phyloP scores from a whole-genome alignment of 1,140 invertebrate genomes.

The Conus ventricosus region DNA sequence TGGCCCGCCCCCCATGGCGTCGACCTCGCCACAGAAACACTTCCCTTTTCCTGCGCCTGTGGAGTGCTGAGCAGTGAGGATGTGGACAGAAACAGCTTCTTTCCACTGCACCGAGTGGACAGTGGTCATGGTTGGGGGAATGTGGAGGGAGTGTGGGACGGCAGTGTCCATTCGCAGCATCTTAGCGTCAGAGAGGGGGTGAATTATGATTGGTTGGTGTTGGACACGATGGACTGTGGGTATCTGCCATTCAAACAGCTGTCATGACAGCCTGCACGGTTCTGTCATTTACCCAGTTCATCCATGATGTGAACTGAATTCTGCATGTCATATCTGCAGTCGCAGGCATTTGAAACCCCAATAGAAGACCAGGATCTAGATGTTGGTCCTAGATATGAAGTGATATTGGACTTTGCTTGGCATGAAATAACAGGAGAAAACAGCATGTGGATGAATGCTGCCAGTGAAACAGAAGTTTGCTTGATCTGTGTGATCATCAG shows the following conservation, averaged over 20 bases:
- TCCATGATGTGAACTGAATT: slow-evolving; percentile 20
- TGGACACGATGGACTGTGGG: slow-evolving; percentile 19
- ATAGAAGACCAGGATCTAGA: too few relatives aligned
- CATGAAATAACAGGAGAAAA: too few relatives aligned
- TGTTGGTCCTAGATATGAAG: too few relatives aligned
- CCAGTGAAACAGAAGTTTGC: too few relatives aligned
- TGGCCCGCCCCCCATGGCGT: neutral
- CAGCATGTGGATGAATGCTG: too few relatives aligned
- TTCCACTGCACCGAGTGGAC: neutral
- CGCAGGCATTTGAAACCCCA: too few relatives aligned
- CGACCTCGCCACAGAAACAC: neutral
- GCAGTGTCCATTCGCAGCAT: neutral
- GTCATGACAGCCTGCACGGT: slow-evolving; percentile 22
- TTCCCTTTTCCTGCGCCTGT: slow-evolving; percentile 12
- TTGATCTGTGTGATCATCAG: too few relatives aligned
- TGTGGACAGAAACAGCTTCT: neutral
- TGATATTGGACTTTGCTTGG: too few relatives aligned
- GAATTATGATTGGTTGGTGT: slow-evolving; percentile 1
- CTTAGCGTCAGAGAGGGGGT: neutral
- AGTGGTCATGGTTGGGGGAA: neutral
- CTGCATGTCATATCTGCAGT: neutral
- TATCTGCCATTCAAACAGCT: slow-evolving; percentile 21
- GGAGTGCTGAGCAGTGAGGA: neutral
- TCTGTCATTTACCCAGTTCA: slow-evolving; percentile 26
- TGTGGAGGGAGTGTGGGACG: neutral